Evolutionary conservation across 2,888 invertebrate species (phyloP), one percentile per base, ranked within the genome.

Genomic region (Agrypnus murinus): DNA sequence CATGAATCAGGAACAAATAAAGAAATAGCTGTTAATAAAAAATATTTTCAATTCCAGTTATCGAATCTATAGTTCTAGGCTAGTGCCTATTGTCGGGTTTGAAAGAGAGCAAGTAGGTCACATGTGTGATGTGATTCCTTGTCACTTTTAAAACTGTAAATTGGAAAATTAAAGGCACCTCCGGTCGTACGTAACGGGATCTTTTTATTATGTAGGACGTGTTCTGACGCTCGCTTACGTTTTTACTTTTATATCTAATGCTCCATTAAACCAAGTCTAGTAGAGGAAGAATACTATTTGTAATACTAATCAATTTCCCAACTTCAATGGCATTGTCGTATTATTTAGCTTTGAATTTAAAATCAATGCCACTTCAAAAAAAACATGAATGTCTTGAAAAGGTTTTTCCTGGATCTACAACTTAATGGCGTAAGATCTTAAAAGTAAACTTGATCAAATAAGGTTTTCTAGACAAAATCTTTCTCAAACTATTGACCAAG

Each of bases 141-240:
- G 55, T 55, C 70, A 57, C 62, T 70, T 66, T 70, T 66, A 55
- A 66, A 70, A 70, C 70, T 70, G 70, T 70, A 70, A 70, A 70
- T 70, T 62, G 65, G 55, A 69, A 60, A 69, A 65, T 45, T 65
- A 65, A 64, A 69, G 58, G 43, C 53, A 55, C 65, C 62, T 70
- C 70, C 70, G 70, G 65, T 62, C 36, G 32, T 36, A 43, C 43
- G 32, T 70, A 70, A 70, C 70, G 70, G 70, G 53, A 65, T 25
- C 40, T 58, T 53, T 12, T 55, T 19, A 34, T 34, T 59, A 70
- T 57, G 65, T 70, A 31, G 70, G 55, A 70, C 70, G 43, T 40
- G 53, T 58, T 53, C 32, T 50, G 60, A 19, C 57, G 59, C 38
- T 31, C 60, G 55, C n/a, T n/a, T n/a, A n/a, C 53, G 70, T 70